phyloP scores from a whole-genome alignment of 2,113 vertebrate species.

The Muntiacus reevesi region DNA sequence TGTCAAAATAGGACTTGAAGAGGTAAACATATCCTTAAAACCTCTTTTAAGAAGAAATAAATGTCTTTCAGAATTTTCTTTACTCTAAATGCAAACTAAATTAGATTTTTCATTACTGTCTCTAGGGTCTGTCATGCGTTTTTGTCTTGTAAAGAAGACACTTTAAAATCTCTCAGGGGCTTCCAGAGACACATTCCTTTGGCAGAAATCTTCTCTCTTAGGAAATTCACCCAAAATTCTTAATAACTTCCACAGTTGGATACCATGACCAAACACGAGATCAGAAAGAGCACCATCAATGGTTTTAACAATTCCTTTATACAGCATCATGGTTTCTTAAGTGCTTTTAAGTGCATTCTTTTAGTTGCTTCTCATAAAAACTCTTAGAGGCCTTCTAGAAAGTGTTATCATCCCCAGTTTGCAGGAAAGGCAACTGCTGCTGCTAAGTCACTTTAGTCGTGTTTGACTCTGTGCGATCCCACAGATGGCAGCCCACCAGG shows the following conservation, averaged over 20 bases:
- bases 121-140: not conserved
- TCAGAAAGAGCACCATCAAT: slow-evolving; percentile 11
- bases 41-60: slow-evolving; percentile 31
- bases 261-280: not conserved
- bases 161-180: not conserved
- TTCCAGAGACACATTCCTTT: not conserved
- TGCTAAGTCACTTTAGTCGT: too few species aligned
- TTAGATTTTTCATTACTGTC: slow-evolving; percentile 8
- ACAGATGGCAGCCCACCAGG: too few species aligned
- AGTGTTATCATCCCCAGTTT: slow-evolving; percentile 24
- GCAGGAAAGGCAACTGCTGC: not conserved
- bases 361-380: slow-evolving; percentile 28
- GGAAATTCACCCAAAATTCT: slow-evolving; percentile 28
- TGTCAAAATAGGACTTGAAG: slow-evolving; percentile 33
- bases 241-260: slow-evolving; percentile 19
- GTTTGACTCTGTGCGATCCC: too few species aligned
- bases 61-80: slow-evolving; percentile 17
- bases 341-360: slow-evolving; percentile 31
- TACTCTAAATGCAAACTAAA: slow-evolving; percentile 19
- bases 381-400: not conserved
- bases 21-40: slow-evolving; percentile 34
- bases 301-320: not conserved
- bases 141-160: slow-evolving; percentile 34
- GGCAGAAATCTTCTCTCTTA: slow-evolving; percentile 14
- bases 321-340: slow-evolving; percentile 4